These are phyloP conservation scores for Aphidius colemani DNA, from an alignment of 2,888 invertebrate species.

Conservation along the genomic window DNA sequence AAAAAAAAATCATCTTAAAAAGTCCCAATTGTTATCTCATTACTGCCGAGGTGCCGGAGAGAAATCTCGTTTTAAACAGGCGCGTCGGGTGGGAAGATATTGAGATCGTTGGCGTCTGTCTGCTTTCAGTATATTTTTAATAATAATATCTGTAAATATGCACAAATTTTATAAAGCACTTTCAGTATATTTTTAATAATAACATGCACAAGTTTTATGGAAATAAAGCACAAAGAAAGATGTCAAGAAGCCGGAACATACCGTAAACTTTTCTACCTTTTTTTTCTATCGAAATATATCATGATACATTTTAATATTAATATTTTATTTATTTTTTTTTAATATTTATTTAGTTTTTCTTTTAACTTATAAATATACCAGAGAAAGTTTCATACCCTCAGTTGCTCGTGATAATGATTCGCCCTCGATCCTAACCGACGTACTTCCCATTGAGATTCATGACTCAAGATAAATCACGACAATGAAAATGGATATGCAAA, in stretches of 20 bases:
- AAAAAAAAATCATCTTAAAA: conserved; percentile 8
- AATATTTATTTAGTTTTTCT: background rate
- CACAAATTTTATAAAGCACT: too few relatives aligned
- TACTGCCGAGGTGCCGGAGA: background rate
- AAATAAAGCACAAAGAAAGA: too few relatives aligned
- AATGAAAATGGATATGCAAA: conserved; percentile 12
- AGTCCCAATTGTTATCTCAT: conserved; percentile 6
- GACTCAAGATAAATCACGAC: conserved; percentile 30
- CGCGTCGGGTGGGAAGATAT: conserved; percentile 16
- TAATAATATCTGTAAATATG: too few relatives aligned
- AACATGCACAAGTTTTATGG: too few relatives aligned
- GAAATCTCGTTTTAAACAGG: conserved; percentile 11
- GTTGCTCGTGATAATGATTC: conserved; percentile 35
- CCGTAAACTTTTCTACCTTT: too few relatives aligned
- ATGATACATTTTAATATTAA: too few relatives aligned
- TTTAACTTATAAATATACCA: conserved; percentile 21
- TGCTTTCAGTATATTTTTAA: too few relatives aligned
- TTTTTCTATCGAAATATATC: too few relatives aligned
- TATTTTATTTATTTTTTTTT: background rate
- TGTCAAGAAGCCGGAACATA: too few relatives aligned
- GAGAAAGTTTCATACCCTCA: conserved; percentile 39
- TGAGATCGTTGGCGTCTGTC: conserved; percentile 7
- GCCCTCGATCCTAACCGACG: conserved; percentile 44
- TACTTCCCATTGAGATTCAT: conserved; percentile 49
- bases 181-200: too few relatives aligned